These are phyloP conservation scores for Poicephalus meyeri DNA, from an alignment of 2,113 vertebrate genomes.

Conservation along the genomic window DNA sequence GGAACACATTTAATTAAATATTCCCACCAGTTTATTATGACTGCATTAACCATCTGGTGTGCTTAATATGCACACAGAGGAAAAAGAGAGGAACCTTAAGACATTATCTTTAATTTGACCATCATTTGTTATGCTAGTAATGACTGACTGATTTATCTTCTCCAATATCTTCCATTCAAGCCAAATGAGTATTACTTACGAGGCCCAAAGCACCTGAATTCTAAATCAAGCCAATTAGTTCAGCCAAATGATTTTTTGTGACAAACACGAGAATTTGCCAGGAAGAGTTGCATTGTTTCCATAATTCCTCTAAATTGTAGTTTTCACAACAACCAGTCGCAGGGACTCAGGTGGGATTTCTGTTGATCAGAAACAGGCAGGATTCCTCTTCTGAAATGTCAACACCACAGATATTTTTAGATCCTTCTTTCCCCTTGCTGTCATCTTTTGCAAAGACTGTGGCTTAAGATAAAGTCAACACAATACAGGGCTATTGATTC, in stretches of 20 bases:
- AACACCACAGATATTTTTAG: not conserved
- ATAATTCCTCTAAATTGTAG: not conserved
- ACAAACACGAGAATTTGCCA: not conserved
- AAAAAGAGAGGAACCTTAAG: conserved; percentile 6
- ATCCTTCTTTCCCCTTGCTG: not conserved
- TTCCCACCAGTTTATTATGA: conserved; percentile 47
- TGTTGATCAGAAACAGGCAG: not conserved
- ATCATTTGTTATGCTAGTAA: not conserved
- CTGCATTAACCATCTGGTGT: conserved; percentile 51
- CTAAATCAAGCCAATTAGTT: not conserved
- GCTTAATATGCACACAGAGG: conserved; percentile 6
- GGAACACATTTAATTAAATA: conserved; percentile 61
- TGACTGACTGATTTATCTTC: not conserved
- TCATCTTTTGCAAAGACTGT: not conserved
- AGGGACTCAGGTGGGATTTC: not conserved
- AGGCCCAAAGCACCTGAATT: not conserved
- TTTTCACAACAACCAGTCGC: not conserved
- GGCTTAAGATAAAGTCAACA: not conserved
- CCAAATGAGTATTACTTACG: not conserved
- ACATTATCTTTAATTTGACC: conserved; percentile 26
- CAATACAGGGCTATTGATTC: not conserved
- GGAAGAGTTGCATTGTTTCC: not conserved
- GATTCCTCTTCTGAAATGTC: not conserved
- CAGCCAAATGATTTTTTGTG: not conserved
- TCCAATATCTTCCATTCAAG: not conserved